These are phyloP conservation scores for Anthoscopus minutus DNA, from an alignment of 2,113 vertebrate genomes.

Conservation along the genomic window DNA sequence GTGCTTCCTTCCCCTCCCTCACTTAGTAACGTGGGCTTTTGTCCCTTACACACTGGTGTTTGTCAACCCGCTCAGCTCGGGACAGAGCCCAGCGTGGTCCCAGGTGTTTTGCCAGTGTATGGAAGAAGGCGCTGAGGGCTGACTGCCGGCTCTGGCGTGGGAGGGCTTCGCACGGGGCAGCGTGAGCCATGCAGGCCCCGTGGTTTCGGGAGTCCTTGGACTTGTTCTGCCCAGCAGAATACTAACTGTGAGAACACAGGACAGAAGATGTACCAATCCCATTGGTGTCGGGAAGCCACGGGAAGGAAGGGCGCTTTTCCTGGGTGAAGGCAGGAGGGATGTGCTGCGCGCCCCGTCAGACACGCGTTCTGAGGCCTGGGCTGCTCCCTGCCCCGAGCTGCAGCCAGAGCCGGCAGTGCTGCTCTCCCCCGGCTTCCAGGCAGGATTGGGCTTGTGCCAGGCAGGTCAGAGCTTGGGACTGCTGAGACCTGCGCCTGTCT, in stretches of 20 bases:
- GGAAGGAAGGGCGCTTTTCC: background rate
- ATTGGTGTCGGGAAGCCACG: background rate
- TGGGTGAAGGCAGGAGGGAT: background rate
- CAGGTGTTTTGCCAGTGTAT: fast-evolving
- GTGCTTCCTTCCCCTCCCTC: background rate
- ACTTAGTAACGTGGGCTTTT: background rate
- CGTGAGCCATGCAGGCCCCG: fast-evolving
- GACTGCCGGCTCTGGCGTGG: background rate
- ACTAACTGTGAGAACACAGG: background rate
- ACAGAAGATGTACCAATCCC: background rate
- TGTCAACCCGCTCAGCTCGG: background rate
- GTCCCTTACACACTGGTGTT: background rate
- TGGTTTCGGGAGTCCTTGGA: background rate
- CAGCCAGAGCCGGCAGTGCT: fast-evolving
- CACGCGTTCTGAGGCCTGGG: background rate
- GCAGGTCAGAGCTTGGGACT: background rate
- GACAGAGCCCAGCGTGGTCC: background rate
- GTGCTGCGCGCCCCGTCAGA: too few relatives aligned
- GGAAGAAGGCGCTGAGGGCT: background rate
- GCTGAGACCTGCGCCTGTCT: too few relatives aligned
- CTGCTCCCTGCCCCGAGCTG: fast-evolving
- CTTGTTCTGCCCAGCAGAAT: background rate
- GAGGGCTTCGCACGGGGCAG: fast-evolving
- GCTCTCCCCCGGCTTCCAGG: background rate
- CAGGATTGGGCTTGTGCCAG: background rate